Evolutionary conservation across 1,140 invertebrate species (phyloP), one percentile per base, ranked within the genome.

Genomic region (Oryctes rhinoceros): DNA sequence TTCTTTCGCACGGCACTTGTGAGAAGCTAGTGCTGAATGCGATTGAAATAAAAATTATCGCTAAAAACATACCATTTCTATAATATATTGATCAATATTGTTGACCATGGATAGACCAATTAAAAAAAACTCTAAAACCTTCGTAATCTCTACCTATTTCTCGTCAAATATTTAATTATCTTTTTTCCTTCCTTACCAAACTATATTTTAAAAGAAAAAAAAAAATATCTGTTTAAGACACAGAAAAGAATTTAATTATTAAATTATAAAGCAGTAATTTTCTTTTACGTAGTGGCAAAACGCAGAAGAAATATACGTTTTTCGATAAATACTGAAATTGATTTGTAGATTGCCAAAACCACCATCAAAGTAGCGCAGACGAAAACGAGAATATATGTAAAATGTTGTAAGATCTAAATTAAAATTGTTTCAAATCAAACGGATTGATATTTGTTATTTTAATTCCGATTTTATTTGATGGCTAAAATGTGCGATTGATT

Each of bases 221-320:
- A 62, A 13, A 62, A 62, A 62, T 18, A 62, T 11, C 10, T 67
- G 9, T 67, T 35, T 18, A 35, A 30, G 65, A 67, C 65, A 67
- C 65, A 67, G 65, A 67, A 67, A 67, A 67, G 65, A 67, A 67
- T 67, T 67, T 67, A 67, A 53, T 15, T 3, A 15, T 53, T 5
- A 44, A 44, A 44, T 10, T 44, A 44, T 44, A 44, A 44, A 44
- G 39, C 1, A 44, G 39, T 3, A 44, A 10, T 44, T 44, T 44
- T 7, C 5, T 44, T 44, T 44, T 44, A 44, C 39, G 3, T 44
- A 44, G 39, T 44, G 5, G 39, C 39, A 10, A 44, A 44, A 44
- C 5, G 9, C 9, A 44, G 0, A 44, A 5, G n/a, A 10, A 7
- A 44, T 44, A 44, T 4, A 44, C 39, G 9, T 44, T 44, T 7